Evolutionary conservation across 2,113 vertebrate species (phyloP), one percentile per base, ranked within the genome.

Genomic region (Speoplatyrhinus poulsoni): DNA sequence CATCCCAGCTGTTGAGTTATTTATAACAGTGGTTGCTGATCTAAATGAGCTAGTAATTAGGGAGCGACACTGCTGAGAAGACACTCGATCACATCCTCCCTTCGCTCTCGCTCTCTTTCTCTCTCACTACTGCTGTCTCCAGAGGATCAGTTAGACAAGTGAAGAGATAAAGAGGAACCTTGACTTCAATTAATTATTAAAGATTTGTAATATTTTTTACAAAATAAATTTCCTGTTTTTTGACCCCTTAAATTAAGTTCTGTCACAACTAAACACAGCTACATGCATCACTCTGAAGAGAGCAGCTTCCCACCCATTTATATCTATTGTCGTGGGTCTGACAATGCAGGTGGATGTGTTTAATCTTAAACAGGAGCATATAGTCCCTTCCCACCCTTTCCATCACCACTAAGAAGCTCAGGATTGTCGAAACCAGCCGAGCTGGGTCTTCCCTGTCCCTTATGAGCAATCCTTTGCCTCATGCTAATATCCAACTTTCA

Each of bases 401-500:
- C 8, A 47, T 33, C 33, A 17, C 26, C 52, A 32, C 55, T 9
- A 60, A 54, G 55, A 61, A 65, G 63, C 67, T 67, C 71, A 77
- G 62, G 63, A 70, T 82, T 54, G 58, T 50, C 65, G 64, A 64
- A 79, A 87, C 67, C 67, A 62, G 67, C 69, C 78, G 62, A 83
- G 54, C 87, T 11, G 69, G 36, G 62, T 52, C 12, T 17, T 4
- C 15, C 17, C 62, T 77, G 76, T 94, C 95, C 93, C 94, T 88
- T 87, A 92, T 94, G 94, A 95, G 85, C 66, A 32, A 60, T 64
- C 89, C 85, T 91, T 89, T 89, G 92, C 90, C 94, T 93, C 92
- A 93, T 92, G 92, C 91, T 94, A 93, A 93, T 94, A 89, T 90
- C 67, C 77, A 90, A 95, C 94, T 95, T 96, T 94, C 95, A 95